Evolutionary conservation across 2,888 invertebrate genomes (phyloP), one percentile per base, ranked within the genome.

Genomic region (Reticulitermes lucifugus): DNA sequence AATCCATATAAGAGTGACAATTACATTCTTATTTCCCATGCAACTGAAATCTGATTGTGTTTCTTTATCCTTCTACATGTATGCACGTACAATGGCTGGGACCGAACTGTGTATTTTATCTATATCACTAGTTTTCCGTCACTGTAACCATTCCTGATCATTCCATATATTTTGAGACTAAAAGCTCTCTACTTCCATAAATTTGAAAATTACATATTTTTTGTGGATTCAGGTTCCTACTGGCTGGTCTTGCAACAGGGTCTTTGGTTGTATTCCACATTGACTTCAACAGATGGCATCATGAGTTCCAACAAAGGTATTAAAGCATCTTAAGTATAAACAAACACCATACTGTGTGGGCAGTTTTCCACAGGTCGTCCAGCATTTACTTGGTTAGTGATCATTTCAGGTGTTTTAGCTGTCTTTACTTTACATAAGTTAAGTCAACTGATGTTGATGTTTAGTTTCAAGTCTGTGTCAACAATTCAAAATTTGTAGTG

Each of bases 191-290:
- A 18, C 55, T 55, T 18, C 14, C 14, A 5, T 55, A 18, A 18
- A 18, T 2, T 55, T 55, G 55, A 18, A 5, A 18, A 55, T 55
- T 18, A 55, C 14, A 18, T 14, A 18, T 18, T 55, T 55, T 2
- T 55, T 55, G 55, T 55, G 55, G 55, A 18, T 55, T 55, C 92
- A 99, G 98, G 91, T 99, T 98, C 93, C 94, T 99, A 88, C 93
- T 99, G 89, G 99, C 99, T 89, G 99, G 99, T 84, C 93, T 99
- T 85, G 98, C 98, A 85, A 98, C 99, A 88, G 99, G 99, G 84
- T 98, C 99, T 84, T 96, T 99, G 88, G 98, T 99, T 87, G 98
- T 99, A 89, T 99, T 99, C 93, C 99, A 99, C 93, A 98, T 99
- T 91, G 99, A 99, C 92, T 99, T 99, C 93, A 99, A 99, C 92